These are phyloP conservation scores for Ellobius talpinus DNA, from an alignment of 2,113 vertebrate genomes.

Conservation along the genomic window DNA sequence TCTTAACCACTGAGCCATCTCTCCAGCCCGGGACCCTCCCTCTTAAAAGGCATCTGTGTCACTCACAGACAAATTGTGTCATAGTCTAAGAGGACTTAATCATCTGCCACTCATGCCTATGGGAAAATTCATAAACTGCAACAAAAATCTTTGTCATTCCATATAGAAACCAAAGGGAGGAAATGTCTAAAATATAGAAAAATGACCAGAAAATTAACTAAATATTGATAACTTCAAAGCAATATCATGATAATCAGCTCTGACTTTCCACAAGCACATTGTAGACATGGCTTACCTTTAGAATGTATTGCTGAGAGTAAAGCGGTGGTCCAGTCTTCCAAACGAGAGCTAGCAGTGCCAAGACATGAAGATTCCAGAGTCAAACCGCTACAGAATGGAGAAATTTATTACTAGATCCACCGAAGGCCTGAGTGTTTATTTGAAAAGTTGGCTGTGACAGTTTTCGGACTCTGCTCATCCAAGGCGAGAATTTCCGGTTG, in stretches of 20 bases:
- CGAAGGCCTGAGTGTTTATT: constrained; percentile 5
- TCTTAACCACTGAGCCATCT: too few species aligned
- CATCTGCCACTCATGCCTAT: background rate
- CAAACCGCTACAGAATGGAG: background rate
- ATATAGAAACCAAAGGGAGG: background rate
- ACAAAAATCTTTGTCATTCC: background rate
- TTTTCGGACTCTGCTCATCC: background rate
- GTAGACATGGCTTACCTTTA: background rate
- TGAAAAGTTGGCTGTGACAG: constrained; percentile 45
- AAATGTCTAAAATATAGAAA: constrained; percentile 20
- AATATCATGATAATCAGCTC: constrained; percentile 25
- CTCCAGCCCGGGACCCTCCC: background rate
- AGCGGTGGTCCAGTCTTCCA: background rate
- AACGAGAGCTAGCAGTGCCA: background rate
- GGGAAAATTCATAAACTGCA: constrained; percentile 15
- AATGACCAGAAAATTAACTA: background rate
- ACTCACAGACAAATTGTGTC: background rate
- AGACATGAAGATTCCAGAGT: background rate
- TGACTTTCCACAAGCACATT: background rate
- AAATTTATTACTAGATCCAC: background rate
- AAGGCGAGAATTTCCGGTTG: background rate
- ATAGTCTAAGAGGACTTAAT: background rate
- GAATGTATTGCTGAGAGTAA: background rate
- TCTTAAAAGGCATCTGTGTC: background rate
- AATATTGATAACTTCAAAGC: constrained; percentile 42